A percentile compares a stretch with the other conserved stretches of the same genome.
phyloP scores from a whole-genome alignment of 1,140 invertebrate genomes.

The Ceratina australensis region DNA sequence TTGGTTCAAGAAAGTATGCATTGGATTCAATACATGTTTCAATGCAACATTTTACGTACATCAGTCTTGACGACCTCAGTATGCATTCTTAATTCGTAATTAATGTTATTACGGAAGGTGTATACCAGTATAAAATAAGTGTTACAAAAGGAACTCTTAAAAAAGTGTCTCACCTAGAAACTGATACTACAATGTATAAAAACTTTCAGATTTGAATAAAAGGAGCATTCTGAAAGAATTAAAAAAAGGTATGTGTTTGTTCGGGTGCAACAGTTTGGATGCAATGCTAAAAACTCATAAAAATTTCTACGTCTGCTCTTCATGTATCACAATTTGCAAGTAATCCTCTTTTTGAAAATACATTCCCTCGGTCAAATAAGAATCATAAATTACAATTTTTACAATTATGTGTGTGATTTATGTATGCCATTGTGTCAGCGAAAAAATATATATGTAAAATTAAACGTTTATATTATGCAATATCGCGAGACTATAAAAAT shows the following conservation, averaged over 20 bases:
- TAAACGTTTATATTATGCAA: slow-evolving; percentile 43
- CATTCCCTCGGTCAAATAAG: slow-evolving; percentile 22
- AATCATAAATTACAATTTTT: slow-evolving; percentile 49
- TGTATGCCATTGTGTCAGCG: slow-evolving; percentile 19
- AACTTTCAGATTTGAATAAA: slow-evolving; percentile 50
- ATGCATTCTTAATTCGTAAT: slow-evolving; percentile 34
- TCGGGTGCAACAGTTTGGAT: slow-evolving; percentile 22
- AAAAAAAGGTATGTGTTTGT: slow-evolving; percentile 21
- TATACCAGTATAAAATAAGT: slow-evolving; percentile 57
- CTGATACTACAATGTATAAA: slow-evolving; percentile 42
- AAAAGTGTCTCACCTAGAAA: slow-evolving; percentile 50
- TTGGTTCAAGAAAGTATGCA: slow-evolving; percentile 29
- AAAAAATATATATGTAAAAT: slow-evolving; percentile 48
- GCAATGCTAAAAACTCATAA: slow-evolving; percentile 32
- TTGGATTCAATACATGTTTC: slow-evolving; percentile 28
- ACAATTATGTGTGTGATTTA: slow-evolving; percentile 50
- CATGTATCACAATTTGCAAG: slow-evolving; percentile 33
- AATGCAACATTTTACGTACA: slow-evolving; percentile 41
- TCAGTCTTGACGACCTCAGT: slow-evolving; percentile 31
- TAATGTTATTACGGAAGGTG: slow-evolving; percentile 46
- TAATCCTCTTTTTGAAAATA: slow-evolving; percentile 31
- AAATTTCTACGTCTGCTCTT: slow-evolving; percentile 17
- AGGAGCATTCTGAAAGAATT: slow-evolving; percentile 45
- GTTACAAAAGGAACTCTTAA: slow-evolving; percentile 62
- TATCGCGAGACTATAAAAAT: slow-evolving; percentile 56